Conservation (phyloP, 1,140 invertebrate species). For the Saccostrea echinata region DNA sequence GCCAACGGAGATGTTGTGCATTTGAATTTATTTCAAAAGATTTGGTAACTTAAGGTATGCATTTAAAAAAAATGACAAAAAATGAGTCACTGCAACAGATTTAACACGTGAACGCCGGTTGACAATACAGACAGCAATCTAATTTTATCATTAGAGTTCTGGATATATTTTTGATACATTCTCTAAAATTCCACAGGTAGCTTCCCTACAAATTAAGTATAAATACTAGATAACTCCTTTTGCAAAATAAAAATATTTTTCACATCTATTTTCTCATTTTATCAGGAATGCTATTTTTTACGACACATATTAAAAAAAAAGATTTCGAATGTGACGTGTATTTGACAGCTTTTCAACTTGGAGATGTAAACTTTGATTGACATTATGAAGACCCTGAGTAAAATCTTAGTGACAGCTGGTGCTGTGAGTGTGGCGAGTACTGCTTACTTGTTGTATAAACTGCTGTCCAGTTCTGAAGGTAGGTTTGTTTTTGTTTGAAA, state of each 20-base stretch:
- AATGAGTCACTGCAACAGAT: no score
- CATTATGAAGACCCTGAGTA: background rate
- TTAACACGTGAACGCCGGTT: no score
- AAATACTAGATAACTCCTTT: no score
- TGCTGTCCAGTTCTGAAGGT: background rate
- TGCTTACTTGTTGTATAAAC: background rate
- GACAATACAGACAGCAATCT: no score
- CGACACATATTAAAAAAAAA: background rate
- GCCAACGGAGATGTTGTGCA: background rate
- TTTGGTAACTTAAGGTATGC: background rate
- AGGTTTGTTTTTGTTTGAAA: no score
- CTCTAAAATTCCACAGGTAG: no score
- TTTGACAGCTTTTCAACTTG: background rate
- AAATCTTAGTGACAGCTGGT: background rate
- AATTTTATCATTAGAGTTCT: no score
- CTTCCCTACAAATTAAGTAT: background rate
- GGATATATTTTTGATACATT: no score
- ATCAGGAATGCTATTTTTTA: background rate
- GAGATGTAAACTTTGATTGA: background rate
- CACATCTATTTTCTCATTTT: background rate
- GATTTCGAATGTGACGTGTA: background rate
- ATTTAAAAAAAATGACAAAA: no score
- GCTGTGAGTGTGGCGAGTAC: background rate
- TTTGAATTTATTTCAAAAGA: background rate
- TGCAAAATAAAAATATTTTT: background rate